phyloP scores from a whole-genome alignment of 2,797 vertebrate genomes.

The Nyctalus aviator region DNA sequence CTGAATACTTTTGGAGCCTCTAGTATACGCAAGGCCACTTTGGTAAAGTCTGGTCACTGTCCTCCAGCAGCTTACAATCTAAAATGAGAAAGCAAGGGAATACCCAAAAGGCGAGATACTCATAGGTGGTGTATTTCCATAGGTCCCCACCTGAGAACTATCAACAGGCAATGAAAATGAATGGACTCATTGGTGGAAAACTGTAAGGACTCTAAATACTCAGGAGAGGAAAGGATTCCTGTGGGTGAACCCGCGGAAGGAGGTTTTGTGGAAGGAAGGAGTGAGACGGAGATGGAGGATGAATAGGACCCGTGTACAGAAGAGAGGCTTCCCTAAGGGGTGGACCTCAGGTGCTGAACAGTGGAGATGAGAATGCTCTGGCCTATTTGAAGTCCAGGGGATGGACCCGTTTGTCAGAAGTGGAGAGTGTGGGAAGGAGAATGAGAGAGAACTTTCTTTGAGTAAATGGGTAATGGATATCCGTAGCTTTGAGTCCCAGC shows the following conservation, averaged over 20 bases:
- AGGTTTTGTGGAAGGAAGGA: not conserved
- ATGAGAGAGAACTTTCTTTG: not conserved
- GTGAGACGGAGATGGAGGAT: no score
- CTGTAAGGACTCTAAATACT: not conserved
- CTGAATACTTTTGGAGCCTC: not conserved
- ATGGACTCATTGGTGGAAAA: not conserved
- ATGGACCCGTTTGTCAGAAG: not conserved
- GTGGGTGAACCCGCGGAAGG: no score
- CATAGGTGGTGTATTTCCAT: not conserved
- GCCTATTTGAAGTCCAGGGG: not conserved
- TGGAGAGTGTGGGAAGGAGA: not conserved
- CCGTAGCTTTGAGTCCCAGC: not conserved
- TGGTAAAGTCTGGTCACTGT: not conserved
- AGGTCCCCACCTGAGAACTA: not conserved
- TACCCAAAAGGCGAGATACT: not conserved
- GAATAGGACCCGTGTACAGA: not conserved
- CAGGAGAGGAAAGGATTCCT: not conserved
- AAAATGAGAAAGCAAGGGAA: not conserved
- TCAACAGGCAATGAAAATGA: not conserved
- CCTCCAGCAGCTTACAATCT: not conserved
- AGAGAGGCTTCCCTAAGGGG: not conserved
- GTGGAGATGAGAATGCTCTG: not conserved
- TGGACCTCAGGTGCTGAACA: not conserved
- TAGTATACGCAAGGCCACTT: not conserved
- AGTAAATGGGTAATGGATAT: not conserved